phyloP scores from a whole-genome alignment of 2,797 vertebrate genomes.

The Paramormyrops hopkinsi region DNA sequence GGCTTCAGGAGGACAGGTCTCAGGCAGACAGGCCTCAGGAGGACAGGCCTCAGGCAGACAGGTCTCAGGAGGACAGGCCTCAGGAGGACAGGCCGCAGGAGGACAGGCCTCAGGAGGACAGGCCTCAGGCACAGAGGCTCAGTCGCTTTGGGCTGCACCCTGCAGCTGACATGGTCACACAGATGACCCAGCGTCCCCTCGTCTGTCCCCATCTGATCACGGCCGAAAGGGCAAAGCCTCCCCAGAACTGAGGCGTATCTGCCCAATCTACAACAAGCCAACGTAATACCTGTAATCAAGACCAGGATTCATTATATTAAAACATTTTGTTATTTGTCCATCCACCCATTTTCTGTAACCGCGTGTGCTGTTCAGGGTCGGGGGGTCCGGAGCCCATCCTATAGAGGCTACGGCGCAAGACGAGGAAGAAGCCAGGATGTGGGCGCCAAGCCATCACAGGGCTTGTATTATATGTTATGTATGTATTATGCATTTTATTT shows the following conservation, averaged over 20 bases:
- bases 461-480: neutral
- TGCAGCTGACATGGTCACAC: slow-evolving; percentile 7
- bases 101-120: neutral
- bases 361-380: neutral
- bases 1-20: no score
- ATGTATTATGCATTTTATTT: neutral
- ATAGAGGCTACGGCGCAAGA: neutral
- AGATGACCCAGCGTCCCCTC: neutral
- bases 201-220: neutral
- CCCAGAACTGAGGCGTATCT: neutral
- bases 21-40: neutral
- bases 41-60: neutral
- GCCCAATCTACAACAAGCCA: neutral
- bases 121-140: neutral
- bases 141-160: neutral
- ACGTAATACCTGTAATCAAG: neutral
- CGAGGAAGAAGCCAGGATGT: neutral
- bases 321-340: neutral
- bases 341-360: neutral
- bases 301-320: neutral
- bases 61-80: no score
- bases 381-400: neutral
- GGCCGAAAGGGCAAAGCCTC: neutral
- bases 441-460: neutral
- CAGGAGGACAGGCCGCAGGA: neutral